Percentiles rank a stretch among this genome's conserved stretches.
phyloP scores from a whole-genome alignment of 1,140 invertebrate species.

The Ceratina australensis region DNA sequence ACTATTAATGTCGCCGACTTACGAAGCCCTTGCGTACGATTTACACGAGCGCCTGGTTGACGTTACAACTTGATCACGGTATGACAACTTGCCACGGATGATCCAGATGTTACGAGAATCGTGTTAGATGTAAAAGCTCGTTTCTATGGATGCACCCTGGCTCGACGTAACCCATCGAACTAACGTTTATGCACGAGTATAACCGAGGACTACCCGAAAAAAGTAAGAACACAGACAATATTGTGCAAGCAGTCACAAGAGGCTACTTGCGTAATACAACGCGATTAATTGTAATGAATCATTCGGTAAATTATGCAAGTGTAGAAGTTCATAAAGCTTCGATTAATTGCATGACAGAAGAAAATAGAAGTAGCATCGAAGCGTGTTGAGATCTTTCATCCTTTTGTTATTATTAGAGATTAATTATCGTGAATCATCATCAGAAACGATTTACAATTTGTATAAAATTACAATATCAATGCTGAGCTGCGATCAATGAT shows the following conservation, averaged over 20 bases:
- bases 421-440: too few species aligned
- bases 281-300: background rate
- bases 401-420: too few species aligned
- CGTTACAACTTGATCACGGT: slow-evolving; percentile 29
- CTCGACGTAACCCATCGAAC: too few species aligned
- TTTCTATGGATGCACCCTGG: slow-evolving; percentile 10
- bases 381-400: too few species aligned
- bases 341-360: background rate
- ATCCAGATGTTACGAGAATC: slow-evolving; percentile 25
- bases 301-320: background rate
- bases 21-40: slow-evolving; percentile 17
- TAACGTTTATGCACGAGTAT: background rate
- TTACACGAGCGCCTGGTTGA: slow-evolving; percentile 24
- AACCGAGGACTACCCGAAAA: background rate
- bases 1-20: slow-evolving; percentile 10
- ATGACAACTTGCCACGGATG: slow-evolving; percentile 15
- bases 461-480: too few species aligned
- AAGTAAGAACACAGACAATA: background rate
- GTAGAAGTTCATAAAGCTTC: background rate
- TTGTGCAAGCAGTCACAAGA: background rate
- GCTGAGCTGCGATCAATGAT: too few species aligned
- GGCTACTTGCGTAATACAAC: background rate
- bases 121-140: slow-evolving; percentile 19
- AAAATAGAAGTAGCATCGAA: too few species aligned
- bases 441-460: too few species aligned